Percentiles rank a stretch among this genome's conserved stretches.
These are phyloP conservation scores for Antigone vipio DNA, from an alignment of 2,113 vertebrate genomes.

Conservation along the genomic window DNA sequence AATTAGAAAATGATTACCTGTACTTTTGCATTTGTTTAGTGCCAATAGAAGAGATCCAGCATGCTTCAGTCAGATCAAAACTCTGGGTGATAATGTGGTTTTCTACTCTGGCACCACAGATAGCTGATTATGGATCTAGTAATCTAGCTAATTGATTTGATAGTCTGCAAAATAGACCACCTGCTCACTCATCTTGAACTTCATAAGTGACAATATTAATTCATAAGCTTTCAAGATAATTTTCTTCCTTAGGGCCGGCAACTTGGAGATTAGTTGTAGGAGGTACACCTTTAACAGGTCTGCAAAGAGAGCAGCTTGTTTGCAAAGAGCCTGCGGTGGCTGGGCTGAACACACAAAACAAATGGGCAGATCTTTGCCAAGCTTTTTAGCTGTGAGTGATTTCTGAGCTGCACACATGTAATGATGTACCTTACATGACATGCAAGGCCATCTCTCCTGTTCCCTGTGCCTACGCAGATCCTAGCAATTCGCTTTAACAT, in stretches of 20 bases:
- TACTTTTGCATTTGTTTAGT: neutral
- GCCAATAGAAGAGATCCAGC: neutral
- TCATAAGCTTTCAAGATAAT: neutral
- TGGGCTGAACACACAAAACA: neutral
- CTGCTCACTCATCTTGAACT: neutral
- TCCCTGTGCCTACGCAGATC: neutral
- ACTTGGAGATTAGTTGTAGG: neutral
- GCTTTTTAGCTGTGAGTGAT: neutral
- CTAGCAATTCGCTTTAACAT: neutral
- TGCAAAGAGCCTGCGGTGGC: neutral
- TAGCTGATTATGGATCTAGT: neutral
- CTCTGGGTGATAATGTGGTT: neutral
- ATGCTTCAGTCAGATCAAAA: neutral
- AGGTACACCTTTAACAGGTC: neutral
- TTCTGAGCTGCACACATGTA: neutral
- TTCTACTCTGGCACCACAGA: neutral
- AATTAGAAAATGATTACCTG: neutral
- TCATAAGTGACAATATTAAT: neutral
- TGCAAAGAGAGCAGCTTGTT: neutral
- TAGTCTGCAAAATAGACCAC: neutral
- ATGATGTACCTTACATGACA: neutral
- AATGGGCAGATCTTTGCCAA: neutral
- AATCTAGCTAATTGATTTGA: neutral
- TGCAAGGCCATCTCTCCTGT: neutral
- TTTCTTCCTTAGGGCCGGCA: neutral